These are phyloP conservation scores for Electrona antarctica DNA, from an alignment of 2,113 vertebrate genomes.

Conservation along the genomic window DNA sequence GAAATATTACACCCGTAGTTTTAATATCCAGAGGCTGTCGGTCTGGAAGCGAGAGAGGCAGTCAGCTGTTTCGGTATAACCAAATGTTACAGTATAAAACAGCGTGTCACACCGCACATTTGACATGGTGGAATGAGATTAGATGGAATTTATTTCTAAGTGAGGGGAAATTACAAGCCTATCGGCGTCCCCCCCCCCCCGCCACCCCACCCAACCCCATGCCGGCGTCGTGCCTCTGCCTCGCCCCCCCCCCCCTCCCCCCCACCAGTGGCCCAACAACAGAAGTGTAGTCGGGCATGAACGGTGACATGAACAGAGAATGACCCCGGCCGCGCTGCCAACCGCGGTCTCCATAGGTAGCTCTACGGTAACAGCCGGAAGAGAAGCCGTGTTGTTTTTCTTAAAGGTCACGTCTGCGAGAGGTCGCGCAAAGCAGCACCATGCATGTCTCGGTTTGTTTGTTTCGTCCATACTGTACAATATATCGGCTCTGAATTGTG, in stretches of 20 bases:
- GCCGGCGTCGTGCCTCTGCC: conserved; percentile 26
- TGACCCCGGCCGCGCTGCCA: conserved; percentile 63
- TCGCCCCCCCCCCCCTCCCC: conserved; percentile 56
- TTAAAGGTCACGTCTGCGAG: conserved; percentile 64
- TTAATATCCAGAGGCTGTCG: conserved; percentile 79
- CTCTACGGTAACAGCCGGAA: conserved; percentile 52
- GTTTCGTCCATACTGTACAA: no score
- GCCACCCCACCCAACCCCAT: conserved; percentile 42
- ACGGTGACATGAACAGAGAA: conserved; percentile 73
- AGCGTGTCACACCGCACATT: conserved; percentile 77
- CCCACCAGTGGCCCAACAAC: conserved; percentile 65
- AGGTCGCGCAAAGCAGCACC: conserved; percentile 48
- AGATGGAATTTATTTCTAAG: conserved; percentile 84
- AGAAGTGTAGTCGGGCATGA: conserved; percentile 74
- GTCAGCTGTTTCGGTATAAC: conserved; percentile 79
- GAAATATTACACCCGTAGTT: conserved; percentile 65
- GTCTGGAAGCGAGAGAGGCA: conserved; percentile 69
- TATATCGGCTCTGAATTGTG: no score
- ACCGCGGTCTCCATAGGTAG: conserved; percentile 43
- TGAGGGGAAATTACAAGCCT: conserved; percentile 82
- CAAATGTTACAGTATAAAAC: conserved; percentile 84
- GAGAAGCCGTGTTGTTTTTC: conserved; percentile 61
- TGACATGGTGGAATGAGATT: conserved; percentile 85
- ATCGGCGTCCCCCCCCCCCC: conserved; percentile 50
- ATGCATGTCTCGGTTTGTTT: no score